These are phyloP conservation scores for Falco columbarius DNA, from an alignment of 2,797 vertebrate species.

Conservation along the genomic window DNA sequence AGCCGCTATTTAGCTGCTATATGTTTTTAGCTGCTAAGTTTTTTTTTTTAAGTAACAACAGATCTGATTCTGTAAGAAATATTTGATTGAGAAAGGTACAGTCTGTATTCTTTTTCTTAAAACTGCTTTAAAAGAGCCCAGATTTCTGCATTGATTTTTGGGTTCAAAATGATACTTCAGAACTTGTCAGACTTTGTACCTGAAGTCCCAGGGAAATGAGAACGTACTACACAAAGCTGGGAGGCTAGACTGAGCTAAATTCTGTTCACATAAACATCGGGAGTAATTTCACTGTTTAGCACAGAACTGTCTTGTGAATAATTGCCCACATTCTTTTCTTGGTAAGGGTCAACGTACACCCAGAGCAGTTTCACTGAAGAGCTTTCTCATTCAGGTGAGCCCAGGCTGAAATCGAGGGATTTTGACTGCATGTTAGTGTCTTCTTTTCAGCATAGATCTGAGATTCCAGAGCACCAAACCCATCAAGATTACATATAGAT, in stretches of 20 bases:
- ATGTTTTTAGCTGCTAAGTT: neutral
- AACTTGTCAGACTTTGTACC: neutral
- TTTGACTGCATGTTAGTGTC: neutral
- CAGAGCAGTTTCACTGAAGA: neutral
- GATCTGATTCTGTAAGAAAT: neutral
- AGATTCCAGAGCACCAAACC: neutral
- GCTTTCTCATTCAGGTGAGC: neutral
- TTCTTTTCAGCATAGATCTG: neutral
- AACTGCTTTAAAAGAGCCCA: neutral
- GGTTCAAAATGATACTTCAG: neutral
- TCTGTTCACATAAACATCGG: neutral
- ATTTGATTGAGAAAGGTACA: neutral
- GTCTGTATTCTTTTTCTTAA: neutral
- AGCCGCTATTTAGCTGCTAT: neutral
- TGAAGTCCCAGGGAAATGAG: neutral
- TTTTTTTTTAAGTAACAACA: neutral
- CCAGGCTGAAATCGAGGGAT: neutral
- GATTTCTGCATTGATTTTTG: neutral
- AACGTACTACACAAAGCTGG: neutral
- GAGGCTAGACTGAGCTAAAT: neutral
- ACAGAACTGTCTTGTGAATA: neutral
- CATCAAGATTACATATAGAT: neutral
- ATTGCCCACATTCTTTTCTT: neutral
- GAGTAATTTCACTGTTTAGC: neutral
- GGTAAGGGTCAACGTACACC: accelerated